Evolutionary conservation across 2,888 invertebrate species (phyloP).

Genomic region (Acronicta psi): DNA sequence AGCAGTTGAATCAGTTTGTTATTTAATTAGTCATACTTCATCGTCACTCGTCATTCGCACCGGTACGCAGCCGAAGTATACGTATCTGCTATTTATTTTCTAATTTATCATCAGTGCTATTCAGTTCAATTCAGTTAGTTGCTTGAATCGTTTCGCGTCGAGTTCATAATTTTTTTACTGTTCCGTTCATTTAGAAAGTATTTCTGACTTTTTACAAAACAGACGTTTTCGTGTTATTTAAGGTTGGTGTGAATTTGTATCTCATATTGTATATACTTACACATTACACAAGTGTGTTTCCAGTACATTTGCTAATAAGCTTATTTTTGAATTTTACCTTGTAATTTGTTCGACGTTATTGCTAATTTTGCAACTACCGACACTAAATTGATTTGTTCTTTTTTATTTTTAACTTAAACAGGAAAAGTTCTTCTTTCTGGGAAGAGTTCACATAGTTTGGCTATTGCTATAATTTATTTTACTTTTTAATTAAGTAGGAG

Average conservation of each 20-base stretch:
- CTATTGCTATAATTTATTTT: no score
- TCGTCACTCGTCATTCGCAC: slow-evolving; percentile 16
- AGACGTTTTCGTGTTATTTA: slow-evolving; percentile 35
- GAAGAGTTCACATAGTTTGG: no score
- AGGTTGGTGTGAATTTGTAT: slow-evolving; percentile 30
- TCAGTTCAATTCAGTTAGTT: slow-evolving; percentile 20
- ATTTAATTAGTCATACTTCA: slow-evolving; percentile 23
- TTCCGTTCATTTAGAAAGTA: slow-evolving; percentile 35
- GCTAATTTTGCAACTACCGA: slow-evolving; percentile 8
- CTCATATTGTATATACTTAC: not conserved
- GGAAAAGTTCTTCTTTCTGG: not conserved
- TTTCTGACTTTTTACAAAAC: not conserved
- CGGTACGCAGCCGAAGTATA: slow-evolving; percentile 33
- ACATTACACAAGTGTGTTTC: slow-evolving; percentile 1
- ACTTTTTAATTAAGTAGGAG: no score
- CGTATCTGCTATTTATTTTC: no score
- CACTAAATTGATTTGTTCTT: slow-evolving; percentile 1
- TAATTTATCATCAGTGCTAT: slow-evolving; percentile 19
- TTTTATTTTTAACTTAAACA: not conserved
- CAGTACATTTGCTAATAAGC: not conserved
- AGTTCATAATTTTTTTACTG: no score
- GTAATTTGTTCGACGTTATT: not conserved
- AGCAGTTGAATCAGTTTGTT: slow-evolving; percentile 43
- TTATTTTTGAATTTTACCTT: not conserved
- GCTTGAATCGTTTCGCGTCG: slow-evolving; percentile 23